These are phyloP conservation scores for Drosophila subsilvestris DNA, from an alignment of 2,888 invertebrate species.

Conservation along the genomic window DNA sequence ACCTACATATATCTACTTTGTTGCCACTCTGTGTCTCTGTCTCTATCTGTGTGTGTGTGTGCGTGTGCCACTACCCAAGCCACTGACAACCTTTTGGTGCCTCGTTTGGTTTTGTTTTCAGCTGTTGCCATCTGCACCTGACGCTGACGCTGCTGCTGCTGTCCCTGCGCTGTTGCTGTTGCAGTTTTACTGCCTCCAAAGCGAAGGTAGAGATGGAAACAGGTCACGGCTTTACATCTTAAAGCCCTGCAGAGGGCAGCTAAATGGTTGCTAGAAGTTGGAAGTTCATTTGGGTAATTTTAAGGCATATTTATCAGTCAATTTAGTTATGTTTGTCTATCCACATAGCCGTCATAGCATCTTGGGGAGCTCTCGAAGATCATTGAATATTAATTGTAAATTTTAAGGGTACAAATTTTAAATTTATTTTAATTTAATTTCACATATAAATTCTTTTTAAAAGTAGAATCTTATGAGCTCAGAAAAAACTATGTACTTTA, in stretches of 20 bases:
- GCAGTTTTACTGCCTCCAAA: conserved; percentile 32
- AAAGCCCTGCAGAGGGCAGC: not conserved
- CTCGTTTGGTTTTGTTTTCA: conserved; percentile 37
- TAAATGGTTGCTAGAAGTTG: not conserved
- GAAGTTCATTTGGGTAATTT: not conserved
- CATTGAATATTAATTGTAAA: no score
- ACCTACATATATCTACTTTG: conserved; percentile 25
- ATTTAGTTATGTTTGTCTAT: not conserved
- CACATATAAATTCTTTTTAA: no score
- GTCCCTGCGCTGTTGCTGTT: conserved; percentile 37
- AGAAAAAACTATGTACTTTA: no score
- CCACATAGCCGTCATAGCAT: no score
- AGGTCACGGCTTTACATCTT: not conserved
- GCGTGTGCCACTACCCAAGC: conserved; percentile 49
- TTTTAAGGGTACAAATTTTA: no score
- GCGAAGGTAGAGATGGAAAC: not conserved
- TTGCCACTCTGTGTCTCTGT: conserved; percentile 12
- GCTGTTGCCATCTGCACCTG: conserved; percentile 32
- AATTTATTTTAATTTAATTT: no score
- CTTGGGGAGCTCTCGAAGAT: no score
- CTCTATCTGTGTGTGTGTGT: conserved; percentile 22
- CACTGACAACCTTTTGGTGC: conserved; percentile 42
- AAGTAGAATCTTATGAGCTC: no score
- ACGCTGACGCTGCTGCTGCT: conserved; percentile 19
- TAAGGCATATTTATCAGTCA: not conserved